Evolutionary conservation across 1,140 invertebrate species (phyloP), one percentile per base, ranked within the genome.

Genomic region (Maconellicoccus hirsutus): DNA sequence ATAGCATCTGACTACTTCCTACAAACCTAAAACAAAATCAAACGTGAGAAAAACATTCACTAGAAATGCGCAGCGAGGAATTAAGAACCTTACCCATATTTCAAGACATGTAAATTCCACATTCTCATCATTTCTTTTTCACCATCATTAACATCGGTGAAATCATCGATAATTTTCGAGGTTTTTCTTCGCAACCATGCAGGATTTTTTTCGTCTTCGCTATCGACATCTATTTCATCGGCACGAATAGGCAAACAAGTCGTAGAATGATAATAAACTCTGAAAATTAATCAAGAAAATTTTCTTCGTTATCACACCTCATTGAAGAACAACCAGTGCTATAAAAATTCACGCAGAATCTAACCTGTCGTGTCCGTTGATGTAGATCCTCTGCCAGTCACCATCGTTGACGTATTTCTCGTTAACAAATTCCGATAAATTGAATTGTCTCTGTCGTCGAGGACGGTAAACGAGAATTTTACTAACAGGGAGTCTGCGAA

Each of bases 51-150:
- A 38, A 59, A 72, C 33, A 38, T 38, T 38, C 14, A 38, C 33
- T 7, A 38, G 6, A 7, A 38, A 7, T 7, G 6, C 14, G 14
- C 33, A 38, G 33, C 14, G 33, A 38, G 14, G 6, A 7, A 38
- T 38, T 6, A 7, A 38, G 33, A 7, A 7, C 33, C 81, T 80
- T 79, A 86, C 86, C 85, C 84, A 77, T 86, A 78, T 77, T 93
- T 93, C 93, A 98, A 96, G 3, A 97, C 89, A 81, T 98, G 95
- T 1, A 97, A 80, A 81, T 98, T 98, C 96, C 96, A 98, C 86
- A 98, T 88, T 79, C 98, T 98, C 94, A 98, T 98, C 14, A 98
- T 80, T 77, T 98, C 94, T 79, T 98, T 98, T 80, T 98, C 96
- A 1, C 95, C 95, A 79, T 98, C 94, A 80, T 98, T 98, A 0